Base-by-base conservation (phyloP, 1,140 invertebrate species). In the Phymorhynchus buccinoides region DNA sequence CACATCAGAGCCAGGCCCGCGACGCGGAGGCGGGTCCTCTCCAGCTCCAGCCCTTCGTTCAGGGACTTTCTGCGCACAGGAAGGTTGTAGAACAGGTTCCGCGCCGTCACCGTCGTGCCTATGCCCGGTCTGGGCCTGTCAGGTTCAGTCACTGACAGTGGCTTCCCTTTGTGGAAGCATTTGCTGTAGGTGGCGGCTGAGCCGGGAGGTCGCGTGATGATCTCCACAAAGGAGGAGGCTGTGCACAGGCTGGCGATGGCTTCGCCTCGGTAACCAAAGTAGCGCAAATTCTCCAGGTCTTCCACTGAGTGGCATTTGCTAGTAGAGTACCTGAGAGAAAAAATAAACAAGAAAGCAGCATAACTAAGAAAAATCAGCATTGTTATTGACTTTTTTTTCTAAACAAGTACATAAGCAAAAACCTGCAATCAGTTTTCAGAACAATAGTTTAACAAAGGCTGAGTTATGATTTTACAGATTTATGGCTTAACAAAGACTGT, bases 191-290 rank as follows among this genome's bases (percentile, higher is more conserved):
- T 95, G 66, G 94, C 85, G 30, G 92, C 89, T 22, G 88, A 90
- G 22, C 89, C 80, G 78, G 89, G 86, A 80, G 91, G 84, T 83
- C 94, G 93, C 27, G 95, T 94, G n/a, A 91, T 94, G 85, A 96
- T 94, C 88, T 94, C 94, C 39, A 96, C 89, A 77, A 92, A 90
- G 85, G 93, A 90, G 22, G 95, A 94, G n/a, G 95, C 88, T 84
- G 94, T 93, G 62, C 94, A 91, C 32, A 96, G 94, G 89, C 94
- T 96, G 16, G 95, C 94, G 62, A 96, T 90, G 77, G 95, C 94
- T 92, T 96, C 95, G n/a, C 96, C 96, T 85, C 94, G 91, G 89
- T 93, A 96, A 18, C 96, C 96, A 94, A 94, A 95, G 83, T 93
- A 93, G 86, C 92, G 93, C 2, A 94, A 89, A 84, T 93, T 93